Percentiles rank a stretch among this genome's conserved stretches.
These are phyloP conservation scores for Syrphus vitripennis DNA, from an alignment of 2,888 invertebrate genomes.

Conservation along the genomic window DNA sequence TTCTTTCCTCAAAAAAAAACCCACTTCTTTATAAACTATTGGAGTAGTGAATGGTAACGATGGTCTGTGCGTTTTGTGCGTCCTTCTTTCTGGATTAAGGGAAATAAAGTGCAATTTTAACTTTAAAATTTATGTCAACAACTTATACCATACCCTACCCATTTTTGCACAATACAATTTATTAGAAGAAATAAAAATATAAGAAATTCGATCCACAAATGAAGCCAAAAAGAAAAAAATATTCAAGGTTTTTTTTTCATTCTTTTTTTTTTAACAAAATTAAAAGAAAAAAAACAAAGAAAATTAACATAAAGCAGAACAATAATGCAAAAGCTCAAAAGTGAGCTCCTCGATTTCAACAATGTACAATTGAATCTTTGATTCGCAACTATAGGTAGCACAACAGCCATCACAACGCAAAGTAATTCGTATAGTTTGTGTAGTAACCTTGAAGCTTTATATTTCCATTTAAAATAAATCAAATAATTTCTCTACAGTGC, in stretches of 20 bases:
- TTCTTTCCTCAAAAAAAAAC: background rate
- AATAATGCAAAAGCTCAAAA: slow-evolving; percentile 43
- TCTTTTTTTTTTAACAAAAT: slow-evolving; percentile 39
- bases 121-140: slow-evolving; percentile 53
- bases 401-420: slow-evolving; percentile 1
- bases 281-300: background rate
- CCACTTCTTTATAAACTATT: background rate
- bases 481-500: slow-evolving; percentile 66
- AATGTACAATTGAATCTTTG: background rate
- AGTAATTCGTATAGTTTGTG: slow-evolving; percentile 28
- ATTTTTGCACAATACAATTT: slow-evolving; percentile 37
- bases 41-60: background rate
- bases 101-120: slow-evolving; percentile 43
- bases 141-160: slow-evolving; percentile 61
- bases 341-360: slow-evolving; percentile 13
- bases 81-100: background rate
- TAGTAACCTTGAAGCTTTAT: slow-evolving; percentile 57
- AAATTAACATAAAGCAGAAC: slow-evolving; percentile 29
- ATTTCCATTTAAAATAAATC: slow-evolving; percentile 65
- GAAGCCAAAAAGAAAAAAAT: slow-evolving; percentile 39
- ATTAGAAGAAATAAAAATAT: background rate
- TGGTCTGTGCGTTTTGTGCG: background rate
- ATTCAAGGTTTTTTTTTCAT: slow-evolving; percentile 52
- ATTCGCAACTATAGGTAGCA: background rate
- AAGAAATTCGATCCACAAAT: slow-evolving; percentile 22